These are phyloP conservation scores for Abrostola tripartita DNA, from an alignment of 2,888 invertebrate genomes.

Conservation along the genomic window DNA sequence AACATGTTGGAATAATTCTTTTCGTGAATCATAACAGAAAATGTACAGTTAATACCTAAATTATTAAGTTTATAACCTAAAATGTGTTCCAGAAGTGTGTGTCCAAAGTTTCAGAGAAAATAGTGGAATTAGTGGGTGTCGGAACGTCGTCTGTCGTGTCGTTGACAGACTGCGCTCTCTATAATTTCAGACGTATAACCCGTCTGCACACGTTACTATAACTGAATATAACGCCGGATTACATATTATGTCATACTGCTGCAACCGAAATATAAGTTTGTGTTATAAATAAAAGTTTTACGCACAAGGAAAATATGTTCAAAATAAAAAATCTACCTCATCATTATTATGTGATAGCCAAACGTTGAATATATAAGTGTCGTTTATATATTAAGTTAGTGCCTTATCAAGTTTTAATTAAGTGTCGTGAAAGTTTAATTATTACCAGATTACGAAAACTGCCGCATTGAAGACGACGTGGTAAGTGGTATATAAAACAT, in stretches of 20 bases:
- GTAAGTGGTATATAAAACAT: too few species aligned
- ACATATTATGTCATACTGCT: not conserved
- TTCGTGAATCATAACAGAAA: constrained; percentile 2
- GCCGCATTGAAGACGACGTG: too few species aligned
- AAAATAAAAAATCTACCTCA: too few species aligned
- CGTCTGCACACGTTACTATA: not conserved
- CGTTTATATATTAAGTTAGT: too few species aligned
- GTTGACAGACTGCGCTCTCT: constrained; percentile 12
- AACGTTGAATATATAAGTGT: too few species aligned
- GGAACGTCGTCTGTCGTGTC: not conserved
- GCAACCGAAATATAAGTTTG: not conserved
- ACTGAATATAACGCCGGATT: not conserved
- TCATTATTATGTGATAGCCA: too few species aligned
- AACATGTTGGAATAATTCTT: constrained; percentile 28
- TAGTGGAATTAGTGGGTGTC: not conserved
- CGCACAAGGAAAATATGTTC: not conserved
- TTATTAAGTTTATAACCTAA: not conserved
- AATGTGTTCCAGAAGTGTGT: not conserved
- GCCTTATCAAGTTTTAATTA: too few species aligned
- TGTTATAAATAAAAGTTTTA: not conserved
- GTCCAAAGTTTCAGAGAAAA: not conserved
- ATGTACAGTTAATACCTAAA: not conserved
- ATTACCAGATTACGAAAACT: too few species aligned
- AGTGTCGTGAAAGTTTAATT: too few species aligned
- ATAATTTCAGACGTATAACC: constrained; percentile 22